phyloP scores from a whole-genome alignment of 1,140 invertebrate species.

The Colletes gigas region DNA sequence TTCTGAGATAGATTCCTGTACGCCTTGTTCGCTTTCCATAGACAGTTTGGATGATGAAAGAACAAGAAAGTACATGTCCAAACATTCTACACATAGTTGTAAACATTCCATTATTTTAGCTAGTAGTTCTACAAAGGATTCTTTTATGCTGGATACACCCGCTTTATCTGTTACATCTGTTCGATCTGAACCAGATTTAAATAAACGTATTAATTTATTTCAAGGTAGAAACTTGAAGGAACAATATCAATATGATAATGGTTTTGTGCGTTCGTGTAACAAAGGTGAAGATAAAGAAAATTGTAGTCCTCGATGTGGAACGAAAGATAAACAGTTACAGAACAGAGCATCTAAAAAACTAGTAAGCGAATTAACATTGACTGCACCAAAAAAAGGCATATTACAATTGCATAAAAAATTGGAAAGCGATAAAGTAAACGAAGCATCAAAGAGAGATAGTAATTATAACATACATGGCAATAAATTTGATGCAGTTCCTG shows the following conservation, averaged over 20 bases:
- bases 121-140: background rate
- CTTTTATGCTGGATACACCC: background rate
- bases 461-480: conserved; percentile 45
- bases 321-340: too few relatives aligned
- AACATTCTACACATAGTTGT: background rate
- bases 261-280: background rate
- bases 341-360: background rate
- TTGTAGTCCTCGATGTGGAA: conserved; percentile 1
- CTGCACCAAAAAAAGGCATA: background rate
- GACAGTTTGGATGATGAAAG: conserved; percentile 21
- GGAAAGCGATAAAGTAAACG: background rate
- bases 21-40: background rate
- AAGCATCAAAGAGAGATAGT: conserved; percentile 14
- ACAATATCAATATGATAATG: background rate
- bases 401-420: background rate
- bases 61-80: background rate
- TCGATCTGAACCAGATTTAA: conserved; percentile 32
- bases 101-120: conserved; percentile 36
- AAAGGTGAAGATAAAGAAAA: conserved; percentile 14
- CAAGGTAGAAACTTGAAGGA: background rate
- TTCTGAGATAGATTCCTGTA: background rate
- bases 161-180: background rate
- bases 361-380: background rate
- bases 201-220: conserved; percentile 51
- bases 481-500: background rate